These are phyloP conservation scores for Smutsia temminckii DNA, from an alignment of 2,797 vertebrate genomes.

Conservation along the genomic window DNA sequence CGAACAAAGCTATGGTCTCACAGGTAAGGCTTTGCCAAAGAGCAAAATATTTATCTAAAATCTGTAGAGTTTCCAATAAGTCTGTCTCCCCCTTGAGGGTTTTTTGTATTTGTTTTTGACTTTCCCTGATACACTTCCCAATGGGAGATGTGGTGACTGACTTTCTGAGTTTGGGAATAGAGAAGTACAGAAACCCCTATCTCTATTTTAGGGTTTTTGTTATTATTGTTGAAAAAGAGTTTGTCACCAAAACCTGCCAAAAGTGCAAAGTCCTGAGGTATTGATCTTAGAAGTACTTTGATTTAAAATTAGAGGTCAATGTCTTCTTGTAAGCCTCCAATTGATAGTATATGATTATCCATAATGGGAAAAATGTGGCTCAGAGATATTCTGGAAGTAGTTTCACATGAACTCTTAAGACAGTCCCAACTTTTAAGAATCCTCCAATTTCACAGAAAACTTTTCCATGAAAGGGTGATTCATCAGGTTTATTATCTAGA, in stretches of 20 bases:
- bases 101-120: not conserved
- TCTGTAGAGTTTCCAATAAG: not conserved
- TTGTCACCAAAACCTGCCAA: not conserved
- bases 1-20: conserved; percentile 86
- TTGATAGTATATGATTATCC: not conserved
- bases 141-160: not conserved
- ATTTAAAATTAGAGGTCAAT: not conserved
- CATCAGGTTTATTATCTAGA: not conserved
- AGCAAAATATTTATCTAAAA: conserved; percentile 28
- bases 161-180: not conserved
- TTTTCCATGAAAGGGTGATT: not conserved
- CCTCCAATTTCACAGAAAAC: not conserved
- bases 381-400: not conserved
- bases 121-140: not conserved
- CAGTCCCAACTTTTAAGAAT: not conserved
- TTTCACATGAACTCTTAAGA: not conserved
- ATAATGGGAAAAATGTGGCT: not conserved
- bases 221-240: not conserved
- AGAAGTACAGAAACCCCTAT: not conserved
- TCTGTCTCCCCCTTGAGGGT: not conserved
- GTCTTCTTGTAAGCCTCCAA: not conserved
- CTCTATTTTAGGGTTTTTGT: not conserved
- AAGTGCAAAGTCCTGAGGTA: not conserved
- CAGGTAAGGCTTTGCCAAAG: conserved; percentile 84
- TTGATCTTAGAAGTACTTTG: not conserved